Base-by-base conservation (phyloP, 2,797 vertebrate genomes). In the Hybognathus amarus region DNA sequence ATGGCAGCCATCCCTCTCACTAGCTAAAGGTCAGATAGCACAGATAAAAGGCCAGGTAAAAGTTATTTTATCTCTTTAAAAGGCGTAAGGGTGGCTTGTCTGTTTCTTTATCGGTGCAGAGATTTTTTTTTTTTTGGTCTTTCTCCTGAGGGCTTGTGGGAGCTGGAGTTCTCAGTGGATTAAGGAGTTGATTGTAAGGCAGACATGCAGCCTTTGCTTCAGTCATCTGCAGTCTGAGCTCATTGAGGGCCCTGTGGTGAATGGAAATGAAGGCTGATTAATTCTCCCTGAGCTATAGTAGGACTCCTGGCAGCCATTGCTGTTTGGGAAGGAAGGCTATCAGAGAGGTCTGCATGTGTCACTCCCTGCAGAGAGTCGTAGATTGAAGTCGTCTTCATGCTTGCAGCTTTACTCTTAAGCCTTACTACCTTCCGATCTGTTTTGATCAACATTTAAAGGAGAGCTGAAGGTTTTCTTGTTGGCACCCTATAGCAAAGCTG, bases 11-110 rank as follows among this genome's bases (percentile, higher is more conserved):
- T 30, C 56, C 87, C 88, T 90, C 86, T 89, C 88, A 85, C 86
- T 89, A 90, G 88, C 87, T 88, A 80, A 94, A 94, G 93, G 92
- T 94, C 92, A 94, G 88, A 90, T 91, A 88, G 91, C 89, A 90
- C 40, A 88, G 89, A 92, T 90, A 90, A 89, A 83, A 77, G 87
- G 86, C 76, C 84, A 79, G 90, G 85, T 78, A 83, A 77, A 88
- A 83, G 61, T 77, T 63, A 18, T 86, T 78, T 86, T 81, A 85
- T 85, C 67, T 82, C 77, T 87, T 66, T 83, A 85, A 88, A 71
- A 80, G 77, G 77, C 79, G 38, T 78, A 56, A 85, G 77, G 68
- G 83, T 79, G 56, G 11, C 3, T 36, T 83, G 42, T 77, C 81
- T 50, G 52, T 86, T 80, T 68, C 73, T 71, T 56, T 70, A 42